phyloP scores from a whole-genome alignment of 92 coral and sea anemone species.

The Parazoanthus darwini region DNA sequence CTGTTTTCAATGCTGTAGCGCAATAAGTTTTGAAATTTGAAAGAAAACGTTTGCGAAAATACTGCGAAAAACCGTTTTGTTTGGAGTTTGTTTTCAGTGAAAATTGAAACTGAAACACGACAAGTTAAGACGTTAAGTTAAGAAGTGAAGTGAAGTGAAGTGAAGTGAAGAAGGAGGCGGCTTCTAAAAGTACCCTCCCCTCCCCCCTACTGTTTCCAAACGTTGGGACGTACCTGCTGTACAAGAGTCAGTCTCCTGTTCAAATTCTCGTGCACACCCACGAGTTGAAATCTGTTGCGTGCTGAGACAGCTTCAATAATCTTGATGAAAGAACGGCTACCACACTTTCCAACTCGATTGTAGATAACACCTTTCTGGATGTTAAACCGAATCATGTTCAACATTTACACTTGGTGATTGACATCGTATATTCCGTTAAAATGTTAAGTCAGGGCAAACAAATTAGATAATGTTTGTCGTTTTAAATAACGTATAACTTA shows the following conservation, averaged over 20 bases:
- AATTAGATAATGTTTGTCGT: neutral
- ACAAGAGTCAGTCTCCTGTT: conserved; percentile 2
- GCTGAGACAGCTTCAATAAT: conserved; percentile 55
- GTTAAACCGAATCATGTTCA: neutral
- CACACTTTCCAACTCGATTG: conserved; percentile 97
- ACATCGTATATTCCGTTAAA: neutral
- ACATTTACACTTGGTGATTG: neutral
- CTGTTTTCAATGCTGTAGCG: too few species aligned
- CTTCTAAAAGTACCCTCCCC: neutral
- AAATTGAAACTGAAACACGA: too few species aligned
- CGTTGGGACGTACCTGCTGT: conserved; percentile 14
- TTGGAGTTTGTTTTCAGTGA: too few species aligned
- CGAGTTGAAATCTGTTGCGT: conserved; percentile 51
- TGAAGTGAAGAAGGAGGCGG: neutral
- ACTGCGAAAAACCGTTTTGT: too few species aligned
- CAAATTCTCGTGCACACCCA: conserved; percentile 34
- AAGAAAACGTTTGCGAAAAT: too few species aligned
- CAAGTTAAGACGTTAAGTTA: neutral
- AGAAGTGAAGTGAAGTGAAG: neutral
- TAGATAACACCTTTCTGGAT: conserved; percentile 73
- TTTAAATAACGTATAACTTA: too few species aligned
- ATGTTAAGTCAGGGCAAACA: neutral
- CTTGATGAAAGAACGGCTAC: conserved; percentile 77
- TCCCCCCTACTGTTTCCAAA: too few species aligned
- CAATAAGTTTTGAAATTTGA: too few species aligned